Percentiles rank a stretch among this genome's conserved stretches.
phyloP scores from a whole-genome alignment of 2,797 vertebrate genomes.

The Syndactyla subalaris region DNA sequence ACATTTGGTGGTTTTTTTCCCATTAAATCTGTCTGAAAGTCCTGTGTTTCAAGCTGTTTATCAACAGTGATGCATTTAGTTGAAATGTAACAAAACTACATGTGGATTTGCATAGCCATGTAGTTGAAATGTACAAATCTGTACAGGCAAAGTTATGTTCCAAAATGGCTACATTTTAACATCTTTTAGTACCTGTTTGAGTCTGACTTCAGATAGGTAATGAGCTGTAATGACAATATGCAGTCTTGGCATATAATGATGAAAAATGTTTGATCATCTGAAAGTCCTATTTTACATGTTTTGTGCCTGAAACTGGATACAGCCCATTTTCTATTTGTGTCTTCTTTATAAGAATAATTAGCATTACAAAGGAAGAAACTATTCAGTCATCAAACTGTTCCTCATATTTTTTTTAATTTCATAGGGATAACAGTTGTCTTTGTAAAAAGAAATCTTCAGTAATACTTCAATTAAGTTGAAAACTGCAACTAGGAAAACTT shows the following conservation, averaged over 20 bases:
- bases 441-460: slow-evolving; percentile 31
- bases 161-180: neutral
- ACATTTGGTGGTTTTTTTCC: neutral
- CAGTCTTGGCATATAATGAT: neutral
- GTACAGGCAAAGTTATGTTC: neutral
- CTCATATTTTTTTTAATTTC: slow-evolving; percentile 38
- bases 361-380: slow-evolving; percentile 21
- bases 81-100: neutral
- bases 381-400: slow-evolving; percentile 28
- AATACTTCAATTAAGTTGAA: slow-evolving; percentile 36
- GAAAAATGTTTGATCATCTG: neutral
- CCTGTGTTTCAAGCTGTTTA: neutral
- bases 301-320: neutral
- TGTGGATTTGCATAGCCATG: neutral
- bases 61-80: neutral
- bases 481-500: neutral
- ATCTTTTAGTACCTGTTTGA: neutral
- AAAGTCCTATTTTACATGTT: neutral
- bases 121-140: neutral
- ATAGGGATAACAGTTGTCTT: slow-evolving; percentile 2
- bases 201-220: neutral
- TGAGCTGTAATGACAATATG: neutral
- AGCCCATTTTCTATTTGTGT: neutral
- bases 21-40: neutral
- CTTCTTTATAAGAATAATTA: slow-evolving; percentile 45